These are phyloP conservation scores for Micrasema longulum DNA, from an alignment of 1,140 invertebrate species.

Conservation along the genomic window DNA sequence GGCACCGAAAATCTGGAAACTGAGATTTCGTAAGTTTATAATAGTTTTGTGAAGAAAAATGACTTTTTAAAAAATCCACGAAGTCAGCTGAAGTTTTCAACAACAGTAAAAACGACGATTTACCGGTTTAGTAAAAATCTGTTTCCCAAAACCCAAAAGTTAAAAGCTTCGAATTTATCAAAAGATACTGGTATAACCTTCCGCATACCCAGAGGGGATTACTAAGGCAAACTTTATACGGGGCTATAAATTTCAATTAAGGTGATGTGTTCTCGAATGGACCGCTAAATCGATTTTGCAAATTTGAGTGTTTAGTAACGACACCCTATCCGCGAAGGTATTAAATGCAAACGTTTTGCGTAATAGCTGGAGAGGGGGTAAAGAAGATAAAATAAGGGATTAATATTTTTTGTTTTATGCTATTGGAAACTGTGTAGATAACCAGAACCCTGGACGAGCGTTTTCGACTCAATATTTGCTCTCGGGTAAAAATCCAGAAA, in stretches of 20 bases:
- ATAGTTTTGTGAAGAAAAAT: too few species aligned
- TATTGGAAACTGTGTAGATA: too few species aligned
- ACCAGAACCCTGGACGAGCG: too few species aligned
- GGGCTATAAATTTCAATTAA: slow-evolving; percentile 33
- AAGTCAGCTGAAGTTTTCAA: slow-evolving; percentile 29
- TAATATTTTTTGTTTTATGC: too few species aligned
- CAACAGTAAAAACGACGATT: neutral
- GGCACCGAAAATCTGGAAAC: too few species aligned
- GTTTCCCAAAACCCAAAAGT: neutral
- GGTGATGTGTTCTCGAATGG: slow-evolving; percentile 29
- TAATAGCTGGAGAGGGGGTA: neutral
- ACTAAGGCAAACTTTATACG: slow-evolving; percentile 2
- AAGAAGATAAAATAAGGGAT: neutral
- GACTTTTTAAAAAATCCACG: too few species aligned
- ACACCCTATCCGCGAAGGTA: neutral
- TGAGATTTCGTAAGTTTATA: too few species aligned
- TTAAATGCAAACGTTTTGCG: slow-evolving; percentile 5
- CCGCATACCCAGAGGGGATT: neutral
- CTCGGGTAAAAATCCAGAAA: too few species aligned
- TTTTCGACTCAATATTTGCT: too few species aligned
- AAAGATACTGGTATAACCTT: slow-evolving; percentile 17
- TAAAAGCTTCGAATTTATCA: slow-evolving; percentile 24
- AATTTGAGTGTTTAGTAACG: slow-evolving; percentile 7
- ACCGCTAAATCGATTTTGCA: slow-evolving; percentile 22
- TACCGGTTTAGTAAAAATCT: neutral